Evolutionary conservation across 1,140 invertebrate genomes (phyloP).

Genomic region (Gryon sp.): DNA sequence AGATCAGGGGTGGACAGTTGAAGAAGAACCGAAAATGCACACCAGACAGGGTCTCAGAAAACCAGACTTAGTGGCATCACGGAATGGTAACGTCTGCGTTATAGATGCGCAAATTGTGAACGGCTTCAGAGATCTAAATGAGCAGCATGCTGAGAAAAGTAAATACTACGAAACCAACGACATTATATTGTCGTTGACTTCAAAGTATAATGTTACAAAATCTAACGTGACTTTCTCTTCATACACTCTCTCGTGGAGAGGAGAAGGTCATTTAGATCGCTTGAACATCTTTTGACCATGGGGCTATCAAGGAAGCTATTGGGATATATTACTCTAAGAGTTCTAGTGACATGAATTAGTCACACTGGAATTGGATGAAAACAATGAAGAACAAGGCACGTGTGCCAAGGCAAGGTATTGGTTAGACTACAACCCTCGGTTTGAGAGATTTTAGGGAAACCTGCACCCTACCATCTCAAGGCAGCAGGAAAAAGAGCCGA

Average conservation of each 20-base stretch:
- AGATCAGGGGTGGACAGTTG: constrained; percentile 25
- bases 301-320: constrained; percentile 21
- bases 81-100: neutral
- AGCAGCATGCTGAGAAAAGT: too few species aligned
- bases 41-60: constrained; percentile 20
- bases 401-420: neutral
- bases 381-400: neutral
- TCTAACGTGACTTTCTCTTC: neutral
- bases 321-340: constrained; percentile 27
- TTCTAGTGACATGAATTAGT: constrained; percentile 56
- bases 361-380: constrained; percentile 57
- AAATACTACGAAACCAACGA: neutral
- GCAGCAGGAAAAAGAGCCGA: constrained; percentile 30
- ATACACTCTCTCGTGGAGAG: constrained; percentile 51
- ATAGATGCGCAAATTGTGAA: too few species aligned
- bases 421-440: neutral
- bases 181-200: neutral
- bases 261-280: constrained; percentile 32
- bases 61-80: constrained; percentile 54
- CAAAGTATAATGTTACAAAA: too few species aligned
- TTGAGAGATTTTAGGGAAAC: neutral
- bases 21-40: constrained; percentile 23
- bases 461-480: constrained; percentile 8
- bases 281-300: neutral
- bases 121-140: too few species aligned